Percentiles rank a stretch among this genome's conserved stretches.
Evolutionary conservation across 2,113 vertebrate species (phyloP).

Genomic region (Sceloporus undulatus): DNA sequence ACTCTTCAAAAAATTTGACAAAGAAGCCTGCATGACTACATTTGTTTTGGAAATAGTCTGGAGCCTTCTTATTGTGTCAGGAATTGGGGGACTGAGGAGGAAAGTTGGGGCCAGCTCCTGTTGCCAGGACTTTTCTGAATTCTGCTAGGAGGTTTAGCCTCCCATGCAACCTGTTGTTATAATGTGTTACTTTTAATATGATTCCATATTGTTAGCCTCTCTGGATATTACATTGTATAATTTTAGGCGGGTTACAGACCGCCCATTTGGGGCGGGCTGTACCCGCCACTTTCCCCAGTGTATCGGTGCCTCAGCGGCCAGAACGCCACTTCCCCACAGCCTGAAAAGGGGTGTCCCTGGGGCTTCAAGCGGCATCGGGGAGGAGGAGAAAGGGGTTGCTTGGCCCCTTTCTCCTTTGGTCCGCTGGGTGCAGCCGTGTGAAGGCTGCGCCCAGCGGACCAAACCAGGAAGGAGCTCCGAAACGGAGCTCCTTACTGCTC

Average conservation of each 20-base stretch:
- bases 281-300: too few relatives aligned
- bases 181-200: background rate
- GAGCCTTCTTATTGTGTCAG: background rate
- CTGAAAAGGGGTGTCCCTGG: too few relatives aligned
- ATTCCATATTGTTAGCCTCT: background rate
- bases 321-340: too few relatives aligned
- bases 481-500: too few relatives aligned
- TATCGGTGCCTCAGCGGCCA: too few relatives aligned
- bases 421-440: too few relatives aligned
- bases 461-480: too few relatives aligned
- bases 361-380: too few relatives aligned
- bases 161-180: background rate
- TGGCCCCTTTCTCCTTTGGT: too few relatives aligned
- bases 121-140: background rate
- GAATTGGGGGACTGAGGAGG: background rate
- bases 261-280: too few relatives aligned
- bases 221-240: background rate
- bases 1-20: constrained; percentile 49
- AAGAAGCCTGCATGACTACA: background rate
- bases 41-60: background rate
- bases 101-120: background rate
- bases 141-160: background rate
- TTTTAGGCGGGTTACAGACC: background rate
- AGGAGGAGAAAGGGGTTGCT: too few relatives aligned
- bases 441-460: too few relatives aligned